Evolutionary conservation across 1,140 invertebrate genomes (phyloP).

Genomic region (Grapholita molesta): DNA sequence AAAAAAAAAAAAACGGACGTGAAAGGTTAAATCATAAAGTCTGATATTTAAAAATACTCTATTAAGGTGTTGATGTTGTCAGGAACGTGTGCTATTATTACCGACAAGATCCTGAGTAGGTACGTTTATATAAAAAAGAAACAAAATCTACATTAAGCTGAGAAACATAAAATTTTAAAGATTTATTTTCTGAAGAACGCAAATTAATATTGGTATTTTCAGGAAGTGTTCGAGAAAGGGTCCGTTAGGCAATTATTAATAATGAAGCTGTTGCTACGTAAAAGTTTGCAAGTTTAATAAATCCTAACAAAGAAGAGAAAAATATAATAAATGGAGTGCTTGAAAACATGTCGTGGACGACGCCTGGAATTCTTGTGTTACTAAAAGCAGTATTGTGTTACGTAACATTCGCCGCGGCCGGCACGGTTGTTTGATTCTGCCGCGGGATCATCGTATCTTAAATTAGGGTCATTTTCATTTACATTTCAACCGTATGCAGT

Average conservation of each 20-base stretch:
- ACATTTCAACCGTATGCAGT: too few relatives aligned
- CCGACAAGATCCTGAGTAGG: too few relatives aligned
- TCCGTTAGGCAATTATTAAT: not conserved
- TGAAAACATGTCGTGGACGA: not conserved
- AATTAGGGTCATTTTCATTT: too few relatives aligned
- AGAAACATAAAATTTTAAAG: too few relatives aligned
- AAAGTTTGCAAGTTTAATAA: not conserved
- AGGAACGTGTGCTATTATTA: too few relatives aligned
- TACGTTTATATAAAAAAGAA: too few relatives aligned
- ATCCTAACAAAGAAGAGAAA: not conserved
- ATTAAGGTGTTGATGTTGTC: too few relatives aligned
- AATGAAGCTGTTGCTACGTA: not conserved
- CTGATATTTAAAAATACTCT: too few relatives aligned
- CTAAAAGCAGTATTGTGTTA: not conserved
- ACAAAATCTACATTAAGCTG: too few relatives aligned
- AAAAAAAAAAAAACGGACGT: too few relatives aligned
- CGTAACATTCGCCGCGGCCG: not conserved
- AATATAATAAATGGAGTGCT: constrained; percentile 7
- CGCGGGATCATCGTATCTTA: not conserved
- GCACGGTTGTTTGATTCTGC: not conserved
- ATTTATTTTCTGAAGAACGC: not conserved
- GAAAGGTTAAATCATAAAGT: too few relatives aligned
- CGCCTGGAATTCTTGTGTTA: not conserved
- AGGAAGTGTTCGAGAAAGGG: not conserved
- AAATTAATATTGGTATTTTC: too few relatives aligned